Percentiles rank a stretch among this genome's conserved stretches.
phyloP scores from a whole-genome alignment of 2,888 invertebrate species.

The Asteroscopus sphinx region DNA sequence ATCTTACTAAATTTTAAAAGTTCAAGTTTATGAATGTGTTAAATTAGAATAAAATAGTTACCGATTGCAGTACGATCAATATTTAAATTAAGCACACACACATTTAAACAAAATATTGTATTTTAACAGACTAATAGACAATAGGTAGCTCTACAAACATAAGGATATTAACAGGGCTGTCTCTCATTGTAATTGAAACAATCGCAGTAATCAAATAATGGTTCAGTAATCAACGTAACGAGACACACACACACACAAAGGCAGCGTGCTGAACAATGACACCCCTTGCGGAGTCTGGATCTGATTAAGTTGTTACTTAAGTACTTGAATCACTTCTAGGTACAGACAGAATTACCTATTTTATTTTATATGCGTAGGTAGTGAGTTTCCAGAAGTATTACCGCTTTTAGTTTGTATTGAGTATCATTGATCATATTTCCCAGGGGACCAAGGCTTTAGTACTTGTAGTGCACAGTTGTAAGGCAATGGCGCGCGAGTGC shows the following conservation, averaged over 20 bases:
- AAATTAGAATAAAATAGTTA: no score
- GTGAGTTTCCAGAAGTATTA: background rate
- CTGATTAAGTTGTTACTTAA: conserved; percentile 43
- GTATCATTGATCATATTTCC: no score
- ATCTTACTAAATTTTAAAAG: no score
- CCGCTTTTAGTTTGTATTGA: no score
- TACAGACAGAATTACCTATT: background rate
- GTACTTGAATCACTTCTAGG: conserved; percentile 14
- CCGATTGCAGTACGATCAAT: no score
- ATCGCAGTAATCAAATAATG: conserved; percentile 49
- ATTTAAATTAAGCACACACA: background rate
- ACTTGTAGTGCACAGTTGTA: no score
- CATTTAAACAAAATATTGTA: background rate
- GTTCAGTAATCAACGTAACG: conserved; percentile 36
- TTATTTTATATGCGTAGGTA: background rate
- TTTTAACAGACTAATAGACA: conserved; percentile 4
- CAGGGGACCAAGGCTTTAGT: no score
- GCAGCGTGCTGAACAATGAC: conserved; percentile 36
- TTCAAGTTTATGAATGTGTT: no score
- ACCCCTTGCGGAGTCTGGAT: conserved; percentile 40
- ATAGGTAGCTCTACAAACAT: conserved; percentile 10
- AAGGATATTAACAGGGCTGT: conserved; percentile 33
- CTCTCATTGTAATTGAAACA: conserved; percentile 49
- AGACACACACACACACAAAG: conserved; percentile 32
- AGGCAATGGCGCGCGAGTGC: no score